Evolutionary conservation across 2,113 vertebrate genomes (phyloP).

Genomic region (Oncorhynchus gorbuscha): DNA sequence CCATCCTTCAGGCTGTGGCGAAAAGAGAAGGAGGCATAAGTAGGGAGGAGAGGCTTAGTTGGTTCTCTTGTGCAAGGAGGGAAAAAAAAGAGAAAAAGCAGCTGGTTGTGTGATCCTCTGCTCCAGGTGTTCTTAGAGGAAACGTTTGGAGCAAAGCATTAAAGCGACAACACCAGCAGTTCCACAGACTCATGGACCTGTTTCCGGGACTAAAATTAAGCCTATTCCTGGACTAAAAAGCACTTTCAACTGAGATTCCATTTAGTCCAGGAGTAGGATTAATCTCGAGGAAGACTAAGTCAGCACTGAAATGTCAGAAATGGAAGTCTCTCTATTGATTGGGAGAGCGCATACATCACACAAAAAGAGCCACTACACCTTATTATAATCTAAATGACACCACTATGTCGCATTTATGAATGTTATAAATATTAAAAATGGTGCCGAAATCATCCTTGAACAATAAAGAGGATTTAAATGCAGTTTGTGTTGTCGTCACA

Average conservation of each 20-base stretch:
- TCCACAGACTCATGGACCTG: constrained; percentile 49
- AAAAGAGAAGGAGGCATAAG: constrained; percentile 26
- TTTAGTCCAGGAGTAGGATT: background rate
- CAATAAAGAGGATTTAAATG: background rate
- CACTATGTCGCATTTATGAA: constrained; percentile 12
- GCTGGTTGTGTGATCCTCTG: constrained; percentile 33
- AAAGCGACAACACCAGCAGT: constrained; percentile 26
- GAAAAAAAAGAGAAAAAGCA: constrained; percentile 30
- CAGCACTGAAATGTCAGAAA: constrained; percentile 2
- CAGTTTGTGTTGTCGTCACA: background rate
- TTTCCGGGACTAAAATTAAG: constrained; percentile 1
- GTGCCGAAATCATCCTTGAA: constrained; percentile 21
- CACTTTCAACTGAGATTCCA: background rate
- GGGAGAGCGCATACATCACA: constrained; percentile 4
- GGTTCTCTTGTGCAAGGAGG: background rate
- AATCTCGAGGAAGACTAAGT: background rate
- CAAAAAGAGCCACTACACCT: background rate
- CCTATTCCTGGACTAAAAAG: background rate
- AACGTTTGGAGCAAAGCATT: constrained; percentile 31
- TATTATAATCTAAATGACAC: background rate
- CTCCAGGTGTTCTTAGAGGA: constrained; percentile 48
- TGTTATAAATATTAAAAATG: constrained; percentile 23
- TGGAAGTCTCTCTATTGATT: background rate
- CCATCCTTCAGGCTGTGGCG: constrained; percentile 87
- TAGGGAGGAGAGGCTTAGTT: constrained; percentile 13